Evolutionary conservation across 1,140 invertebrate species (phyloP), one percentile per base, ranked within the genome.

Genomic region (Helicorthomorpha holstii): DNA sequence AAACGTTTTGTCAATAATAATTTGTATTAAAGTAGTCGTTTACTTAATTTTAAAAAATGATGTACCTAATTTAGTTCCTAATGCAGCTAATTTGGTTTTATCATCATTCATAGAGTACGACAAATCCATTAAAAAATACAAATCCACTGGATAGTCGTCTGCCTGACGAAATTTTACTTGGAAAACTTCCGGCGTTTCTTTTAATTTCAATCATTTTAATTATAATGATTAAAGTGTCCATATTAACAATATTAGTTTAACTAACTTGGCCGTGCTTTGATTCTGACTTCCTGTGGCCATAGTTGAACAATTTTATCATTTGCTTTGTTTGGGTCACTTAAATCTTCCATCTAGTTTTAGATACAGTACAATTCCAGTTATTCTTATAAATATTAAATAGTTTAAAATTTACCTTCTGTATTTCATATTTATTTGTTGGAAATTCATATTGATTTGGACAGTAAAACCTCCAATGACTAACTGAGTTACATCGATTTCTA

Each of bases 61-160:
- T 16, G 10, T 46, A 72, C 70, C 80, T 48, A 88, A 68, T 7
- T 74, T 60, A 54, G 73, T 65, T 3, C 80, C 83, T n/a, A 89
- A 66, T 29, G 69, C 61, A 0, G 77, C 78, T 1, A 87, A 62
- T 55, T 77, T 76, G 10, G 78, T 68, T 61, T 78, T 82, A 57
- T 85, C 77, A 54, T 76, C 73, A 34, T 70, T 64, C 87, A 91
- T 91, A 0, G 84, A 85, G 43, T 73, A 73, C 2, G 84, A 88
- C 22, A 87, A 66, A 62, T 92, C 87, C 77, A 91, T 81, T 1
- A 92, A 68, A 61, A 87, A 91, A 65, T 92, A 92, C 2, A 92
- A 65, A 68, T 92, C 87, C 0, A 91, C 81, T 0, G 87, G 87
- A 67, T 89, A 91, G 63, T 88, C 79, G 56, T 78, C 72, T 1